Base-by-base conservation (phyloP, 2,113 vertebrate species). In the Gobio gobio region DNA sequence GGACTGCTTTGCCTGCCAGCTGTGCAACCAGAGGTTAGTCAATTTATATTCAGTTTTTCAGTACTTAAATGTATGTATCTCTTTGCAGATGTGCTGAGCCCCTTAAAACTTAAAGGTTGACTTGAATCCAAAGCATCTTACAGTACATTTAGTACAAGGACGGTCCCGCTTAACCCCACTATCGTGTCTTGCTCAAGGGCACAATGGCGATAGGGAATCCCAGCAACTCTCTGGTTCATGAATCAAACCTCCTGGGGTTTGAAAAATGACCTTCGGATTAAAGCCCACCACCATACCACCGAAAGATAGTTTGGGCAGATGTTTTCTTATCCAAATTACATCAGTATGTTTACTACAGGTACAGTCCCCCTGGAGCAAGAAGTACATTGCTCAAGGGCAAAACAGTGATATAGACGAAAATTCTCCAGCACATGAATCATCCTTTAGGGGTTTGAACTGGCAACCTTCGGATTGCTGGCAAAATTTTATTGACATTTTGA, bases 1-100 rank as follows among this genome's bases (percentile, higher is more conserved):
- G 94, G 98, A 99, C 95, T 99, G 98, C 92, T 99, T 99, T 75
- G 98, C 98, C 2, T 99, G 98, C 92, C 98, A 99, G 91, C 97
- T 99, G 92, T 99, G 98, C 90, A 99, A 98, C 93, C 98, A 99
- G 92, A 97, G 98, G 98, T 99, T 92, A 95, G 96, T 91, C 73
- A 86, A 45, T 18, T 79, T 22, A n/a, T 13, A 77, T 77, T 12
- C 74, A 24, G 18, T 36, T 56, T 36, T 77, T 18, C 0, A 54
- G 29, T 33, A 77, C 49, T 56, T 58, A 36, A 36, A 56, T 54
- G n/a, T 59, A 59, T 61, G 20, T 14, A 78, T 43, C 56, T 43
- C 33, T 10, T 10, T 47, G 24, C 4, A 63, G 40, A 79, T 24
- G 36, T 80, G 58, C 45, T 24, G 14, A 63, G 36, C 10, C 22